Evolutionary conservation across 1,140 invertebrate species (phyloP), one percentile per base, ranked within the genome.

Genomic region (Drosophila ficusphila): DNA sequence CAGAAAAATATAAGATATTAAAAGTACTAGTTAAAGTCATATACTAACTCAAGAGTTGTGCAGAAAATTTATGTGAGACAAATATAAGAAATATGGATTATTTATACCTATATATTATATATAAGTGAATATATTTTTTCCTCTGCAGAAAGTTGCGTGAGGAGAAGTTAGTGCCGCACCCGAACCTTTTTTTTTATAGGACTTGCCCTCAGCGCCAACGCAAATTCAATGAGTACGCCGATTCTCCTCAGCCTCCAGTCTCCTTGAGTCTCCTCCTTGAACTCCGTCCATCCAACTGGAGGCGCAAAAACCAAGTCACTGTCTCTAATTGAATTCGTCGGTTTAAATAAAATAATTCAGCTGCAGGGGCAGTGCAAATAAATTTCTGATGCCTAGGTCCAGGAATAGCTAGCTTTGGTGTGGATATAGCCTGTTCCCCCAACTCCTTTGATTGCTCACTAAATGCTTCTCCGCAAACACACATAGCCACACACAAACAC

Each of bases 291-390:
- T 34, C 58, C 42, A 27, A 52, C 67, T 81, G 58, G 78, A 54
- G 60, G 86, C 81, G 81, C 77, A 90, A 90, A 90, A 90, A 90
- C 81, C 86, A 79, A 90, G 88, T 90, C 88, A 90, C 89, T 90
- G 89, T 83, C 89, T 90, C 89, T 90, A 90, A 90, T 90, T 90
- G 89, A 90, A 90, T 90, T 90, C 89, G 89, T 89, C 89, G 89
- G 81, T 64, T 90, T 89, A 90, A 90, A 90, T 90, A 90, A 90
- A 90, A 90, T 90, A 90, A 90, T 90, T 90, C 89, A 90, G 89
- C 89, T 89, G 75, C 70, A 90, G 89, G 89, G 89, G 89, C 73
- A 88, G 57, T 70, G 72, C 7, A 89, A 64, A 88, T 88, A 88
- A 82, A 88, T 88, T 88, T 78, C 38, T 65, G 65, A 33, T 27